phyloP scores from a whole-genome alignment of 2,113 vertebrate species.

The Hiodon alosoides region DNA sequence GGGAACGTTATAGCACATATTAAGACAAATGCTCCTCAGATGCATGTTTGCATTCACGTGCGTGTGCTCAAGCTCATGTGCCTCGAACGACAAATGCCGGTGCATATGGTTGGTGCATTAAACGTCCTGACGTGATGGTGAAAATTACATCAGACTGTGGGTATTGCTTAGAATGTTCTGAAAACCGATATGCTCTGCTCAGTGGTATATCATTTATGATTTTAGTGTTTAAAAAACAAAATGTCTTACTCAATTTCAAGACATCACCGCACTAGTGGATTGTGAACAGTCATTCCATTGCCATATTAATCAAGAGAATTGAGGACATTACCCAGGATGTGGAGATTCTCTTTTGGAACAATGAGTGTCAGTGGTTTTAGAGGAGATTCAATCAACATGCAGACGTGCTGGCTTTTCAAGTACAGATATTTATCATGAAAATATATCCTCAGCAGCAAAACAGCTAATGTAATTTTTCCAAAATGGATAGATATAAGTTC shows the following conservation, averaged over 20 bases:
- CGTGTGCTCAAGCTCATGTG: no score
- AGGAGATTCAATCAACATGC: not conserved
- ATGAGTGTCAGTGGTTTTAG: not conserved
- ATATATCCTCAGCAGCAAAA: not conserved
- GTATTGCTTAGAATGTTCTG: no score
- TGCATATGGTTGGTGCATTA: no score
- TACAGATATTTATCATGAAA: not conserved
- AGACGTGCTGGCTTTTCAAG: not conserved
- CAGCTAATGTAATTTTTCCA: not conserved
- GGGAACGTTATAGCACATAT: no score
- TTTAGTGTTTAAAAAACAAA: no score
- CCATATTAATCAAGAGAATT: constrained; percentile 1
- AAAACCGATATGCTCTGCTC: no score
- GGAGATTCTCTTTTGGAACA: not conserved
- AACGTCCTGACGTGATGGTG: no score
- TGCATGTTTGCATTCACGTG: no score
- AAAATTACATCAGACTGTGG: no score
- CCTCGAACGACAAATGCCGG: no score
- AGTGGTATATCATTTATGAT: no score
- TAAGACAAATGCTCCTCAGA: no score
- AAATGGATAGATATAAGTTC: not conserved
- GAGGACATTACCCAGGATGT: not conserved
- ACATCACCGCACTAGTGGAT: not conserved
- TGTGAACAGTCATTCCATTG: not conserved
- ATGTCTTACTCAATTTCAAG: not conserved